Conservation (phyloP, 2,113 vertebrate genomes). For the Vulpes lagopus region DNA sequence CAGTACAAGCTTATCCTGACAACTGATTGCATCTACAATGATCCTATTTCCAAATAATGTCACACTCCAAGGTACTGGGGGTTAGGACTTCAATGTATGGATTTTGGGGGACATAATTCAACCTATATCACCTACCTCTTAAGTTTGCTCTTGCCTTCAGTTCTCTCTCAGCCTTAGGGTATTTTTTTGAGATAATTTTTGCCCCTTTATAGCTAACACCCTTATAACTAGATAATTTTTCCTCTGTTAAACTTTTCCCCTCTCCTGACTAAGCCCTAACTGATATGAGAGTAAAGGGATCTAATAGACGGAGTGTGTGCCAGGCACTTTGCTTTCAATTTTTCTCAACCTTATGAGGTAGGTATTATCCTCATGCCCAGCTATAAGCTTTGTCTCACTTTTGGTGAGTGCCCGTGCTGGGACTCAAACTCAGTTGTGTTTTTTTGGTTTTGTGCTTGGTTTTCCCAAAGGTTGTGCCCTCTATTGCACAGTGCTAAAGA, state of each 20-base stretch:
- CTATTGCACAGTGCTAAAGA: background rate
- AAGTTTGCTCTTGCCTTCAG: background rate
- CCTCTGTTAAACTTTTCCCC: background rate
- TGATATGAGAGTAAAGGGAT: background rate
- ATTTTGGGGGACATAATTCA: background rate
- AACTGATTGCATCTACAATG: background rate
- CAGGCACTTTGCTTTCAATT: background rate
- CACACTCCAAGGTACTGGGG: background rate
- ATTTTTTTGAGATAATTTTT: background rate
- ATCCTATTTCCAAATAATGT: background rate
- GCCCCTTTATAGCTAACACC: background rate
- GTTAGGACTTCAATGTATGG: too few species aligned
- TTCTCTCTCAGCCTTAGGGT: background rate
- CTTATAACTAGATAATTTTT: background rate
- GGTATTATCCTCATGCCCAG: background rate
- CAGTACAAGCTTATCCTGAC: background rate
- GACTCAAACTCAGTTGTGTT: background rate
- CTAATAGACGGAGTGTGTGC: too few species aligned
- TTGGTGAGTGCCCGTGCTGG: background rate
- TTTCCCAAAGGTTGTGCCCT: background rate
- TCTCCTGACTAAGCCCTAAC: background rate
- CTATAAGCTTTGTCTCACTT: background rate
- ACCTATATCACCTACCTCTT: background rate
- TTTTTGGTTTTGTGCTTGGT: background rate
- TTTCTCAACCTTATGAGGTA: background rate